phyloP scores from a whole-genome alignment of 2,888 invertebrate genomes.

The Sesia apiformis region DNA sequence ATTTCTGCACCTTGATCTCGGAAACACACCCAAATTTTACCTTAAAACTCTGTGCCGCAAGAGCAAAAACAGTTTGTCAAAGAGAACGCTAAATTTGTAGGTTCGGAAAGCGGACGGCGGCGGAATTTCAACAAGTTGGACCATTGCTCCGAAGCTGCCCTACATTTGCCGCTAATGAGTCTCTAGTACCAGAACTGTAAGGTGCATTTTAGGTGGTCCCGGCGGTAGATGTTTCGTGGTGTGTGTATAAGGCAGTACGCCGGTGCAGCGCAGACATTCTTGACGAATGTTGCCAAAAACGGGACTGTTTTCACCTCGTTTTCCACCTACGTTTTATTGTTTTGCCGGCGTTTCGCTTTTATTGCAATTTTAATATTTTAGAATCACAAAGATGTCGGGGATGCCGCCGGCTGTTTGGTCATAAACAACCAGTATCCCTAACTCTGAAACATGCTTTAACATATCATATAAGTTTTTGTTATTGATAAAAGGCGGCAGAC shows the following conservation, averaged over 20 bases:
- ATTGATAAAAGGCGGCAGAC: no score
- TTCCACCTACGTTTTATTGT: slow-evolving; percentile 50
- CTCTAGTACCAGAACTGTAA: slow-evolving; percentile 28
- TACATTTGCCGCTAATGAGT: slow-evolving; percentile 18
- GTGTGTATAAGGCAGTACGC: slow-evolving; percentile 16
- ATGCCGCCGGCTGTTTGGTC: no score
- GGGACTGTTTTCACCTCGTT: slow-evolving; percentile 65
- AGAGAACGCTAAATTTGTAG: slow-evolving; percentile 44
- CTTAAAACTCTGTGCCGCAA: slow-evolving; percentile 31
- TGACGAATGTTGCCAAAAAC: slow-evolving; percentile 72
- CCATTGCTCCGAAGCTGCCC: slow-evolving; percentile 37
- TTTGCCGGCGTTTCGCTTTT: slow-evolving; percentile 35
- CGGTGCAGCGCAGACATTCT: slow-evolving; percentile 51
- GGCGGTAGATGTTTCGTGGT: not conserved
- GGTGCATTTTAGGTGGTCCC: slow-evolving; percentile 27
- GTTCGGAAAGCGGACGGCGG: slow-evolving; percentile 50
- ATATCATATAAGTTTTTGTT: no score
- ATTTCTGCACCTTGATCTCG: slow-evolving; percentile 12
- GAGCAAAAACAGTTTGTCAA: slow-evolving; percentile 22
- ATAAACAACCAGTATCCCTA: no score
- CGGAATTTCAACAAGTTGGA: slow-evolving; percentile 72
- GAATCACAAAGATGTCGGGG: not conserved
- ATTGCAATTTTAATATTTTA: slow-evolving; percentile 12
- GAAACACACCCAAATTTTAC: slow-evolving; percentile 33
- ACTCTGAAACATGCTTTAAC: no score